Conservation (phyloP, 2,113 vertebrate species). For the Gasterosteus aculeatus region DNA sequence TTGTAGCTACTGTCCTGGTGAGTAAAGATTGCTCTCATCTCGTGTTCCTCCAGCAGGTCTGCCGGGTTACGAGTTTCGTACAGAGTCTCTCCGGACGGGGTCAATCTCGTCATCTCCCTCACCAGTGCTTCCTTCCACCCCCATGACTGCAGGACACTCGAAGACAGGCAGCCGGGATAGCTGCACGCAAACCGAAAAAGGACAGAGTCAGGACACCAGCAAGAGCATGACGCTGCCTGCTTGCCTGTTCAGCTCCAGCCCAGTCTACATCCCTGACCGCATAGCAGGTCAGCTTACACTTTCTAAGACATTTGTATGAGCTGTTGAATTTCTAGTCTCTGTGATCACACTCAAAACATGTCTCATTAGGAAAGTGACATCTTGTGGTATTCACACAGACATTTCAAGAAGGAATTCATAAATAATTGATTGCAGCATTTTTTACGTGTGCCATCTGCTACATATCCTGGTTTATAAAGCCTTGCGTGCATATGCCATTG, state of each 20-base stretch:
- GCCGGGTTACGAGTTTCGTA: slow-evolving; percentile 91
- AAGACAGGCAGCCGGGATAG: slow-evolving; percentile 97
- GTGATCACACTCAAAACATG: background rate
- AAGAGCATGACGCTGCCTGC: slow-evolving; percentile 80
- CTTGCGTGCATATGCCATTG: no score
- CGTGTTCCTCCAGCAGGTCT: slow-evolving; percentile 84
- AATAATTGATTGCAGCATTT: background rate
- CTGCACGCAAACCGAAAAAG: slow-evolving; percentile 93
- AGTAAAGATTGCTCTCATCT: background rate
- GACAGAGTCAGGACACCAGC: slow-evolving; percentile 77
- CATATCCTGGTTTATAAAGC: no score
- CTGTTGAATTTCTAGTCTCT: background rate
- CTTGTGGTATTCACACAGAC: background rate
- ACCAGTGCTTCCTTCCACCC: slow-evolving; percentile 91
- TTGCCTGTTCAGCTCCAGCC: slow-evolving; percentile 81
- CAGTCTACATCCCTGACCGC: slow-evolving; percentile 82
- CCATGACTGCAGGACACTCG: slow-evolving; percentile 87
- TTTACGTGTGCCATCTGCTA: background rate
- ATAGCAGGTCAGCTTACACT: slow-evolving; percentile 67
- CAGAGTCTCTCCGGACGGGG: slow-evolving; percentile 87
- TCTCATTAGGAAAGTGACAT: background rate
- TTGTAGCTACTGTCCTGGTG: background rate
- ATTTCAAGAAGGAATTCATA: background rate
- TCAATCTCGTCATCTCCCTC: slow-evolving; percentile 94
- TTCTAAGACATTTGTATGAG: background rate